Evolutionary conservation across 2,797 vertebrate genomes (phyloP), one percentile per base, ranked within the genome.

Genomic region (Chrosomus eos): DNA sequence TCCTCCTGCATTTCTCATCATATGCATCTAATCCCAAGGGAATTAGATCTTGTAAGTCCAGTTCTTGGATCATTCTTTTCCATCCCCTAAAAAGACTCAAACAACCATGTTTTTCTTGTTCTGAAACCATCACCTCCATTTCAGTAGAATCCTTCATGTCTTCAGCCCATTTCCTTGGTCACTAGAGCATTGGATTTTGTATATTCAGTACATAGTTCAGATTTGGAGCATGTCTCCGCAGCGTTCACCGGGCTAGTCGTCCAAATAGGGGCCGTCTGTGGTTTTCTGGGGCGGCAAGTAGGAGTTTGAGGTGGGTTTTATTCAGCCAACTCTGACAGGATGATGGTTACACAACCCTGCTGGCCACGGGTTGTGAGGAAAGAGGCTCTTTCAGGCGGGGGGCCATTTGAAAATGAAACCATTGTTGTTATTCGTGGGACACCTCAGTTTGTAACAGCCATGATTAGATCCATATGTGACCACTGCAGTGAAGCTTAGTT

Each of bases 271-370:
- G 51, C 74, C 38, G 66, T 85, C 90, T 93, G 92, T 58, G 91
- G 93, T 92, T 91, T 89, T 85, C 89, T 89, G 83, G 87, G 81
- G 85, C 73, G 84, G 90, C 89, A 90, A 90, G 92, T 92, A 87
- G 88, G 81, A 85, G 81, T 84, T 87, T 93, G 85, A 86, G 86
- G 90, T 91, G 89, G 81, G 89, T 89, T 88, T 81, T 60, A 51
- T 70, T 76, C 78, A 55, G 75, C 90, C 90, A 89, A 89, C 87
- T 91, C 82, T 70, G 38, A 88, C 90, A 93, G 91, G 92, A 94
- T 93, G 92, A 89, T 87, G 89, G 89, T 93, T 94, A 91, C 91
- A 89, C 89, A 92, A 90, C 80, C 45, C 80, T 85, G 70, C 67
- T 62, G 82, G 92, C 91, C 91, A 86, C 88, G 90, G 91, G 89